Base-by-base conservation (phyloP, 2,888 invertebrate genomes). In the Cabera pusaria region DNA sequence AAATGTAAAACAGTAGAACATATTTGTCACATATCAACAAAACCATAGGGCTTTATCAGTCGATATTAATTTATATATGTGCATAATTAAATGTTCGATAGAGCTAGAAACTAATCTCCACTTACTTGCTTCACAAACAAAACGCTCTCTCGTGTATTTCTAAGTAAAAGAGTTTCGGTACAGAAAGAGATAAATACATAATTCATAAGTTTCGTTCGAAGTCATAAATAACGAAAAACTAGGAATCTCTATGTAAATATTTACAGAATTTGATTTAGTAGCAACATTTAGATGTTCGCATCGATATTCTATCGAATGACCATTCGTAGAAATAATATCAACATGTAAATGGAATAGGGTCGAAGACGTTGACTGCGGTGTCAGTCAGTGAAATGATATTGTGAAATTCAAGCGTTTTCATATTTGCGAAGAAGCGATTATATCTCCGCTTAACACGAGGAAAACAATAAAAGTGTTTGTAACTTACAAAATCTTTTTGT, bases 391-490 rank as follows among this genome's bases (percentile, higher is more conserved):
- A 24, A 37, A 46, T 25, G 38, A 17, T 21, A 33, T 11, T 12
- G 16, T 22, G 9, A 34, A 22, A 31, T 31, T 29, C 18, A 16
- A 34, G 56, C 54, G 47, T 59, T 68, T 69, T 67, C 64, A 67
- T 73, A 68, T 67, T 63, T 67, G 66, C 19, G 50, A 58, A 49
- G 56, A 58, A 62, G 61, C 70, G 56, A 77, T n/a, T 79, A 77
- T 72, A 75, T 78, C 71, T 70, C 56, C 43, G 40, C 56, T 56
- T 76, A 78, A 73, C 78, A 72, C 48, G 64, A 43, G n/a, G 72
- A 76, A 79, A 80, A 80, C 79, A 78, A 81, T 80, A 81, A 75
- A n/a, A n/a, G n/a, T n/a, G n/a, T n/a, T n/a, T n/a, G n/a, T n/a
- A n/a, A n/a, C n/a, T n/a, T n/a, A n/a, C n/a, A n/a, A n/a, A n/a